Evolutionary conservation across 2,797 vertebrate species (phyloP).

Genomic region (Melanotaenia nigrans): DNA sequence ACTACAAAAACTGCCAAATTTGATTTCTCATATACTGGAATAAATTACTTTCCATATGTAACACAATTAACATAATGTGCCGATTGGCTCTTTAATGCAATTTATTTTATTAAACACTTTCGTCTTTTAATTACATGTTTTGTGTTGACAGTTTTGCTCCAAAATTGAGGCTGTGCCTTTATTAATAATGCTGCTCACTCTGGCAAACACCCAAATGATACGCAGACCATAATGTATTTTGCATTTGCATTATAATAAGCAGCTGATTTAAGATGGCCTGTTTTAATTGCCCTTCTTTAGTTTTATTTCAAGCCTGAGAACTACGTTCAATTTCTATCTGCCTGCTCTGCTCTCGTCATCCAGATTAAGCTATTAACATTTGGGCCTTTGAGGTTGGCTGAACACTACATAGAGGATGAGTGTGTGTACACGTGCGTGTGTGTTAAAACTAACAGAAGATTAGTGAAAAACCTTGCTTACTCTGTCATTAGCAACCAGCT

Average conservation of each 20-base stretch:
- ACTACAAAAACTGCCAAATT: conserved; percentile 18
- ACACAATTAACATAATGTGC: conserved; percentile 35
- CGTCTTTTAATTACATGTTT: conserved; percentile 53
- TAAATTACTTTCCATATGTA: conserved; percentile 23
- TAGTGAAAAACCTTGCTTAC: conserved; percentile 39
- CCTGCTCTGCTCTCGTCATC: conserved; percentile 70
- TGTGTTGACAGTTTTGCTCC: conserved; percentile 47
- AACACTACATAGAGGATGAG: conserved; percentile 45
- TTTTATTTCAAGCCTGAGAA: conserved; percentile 52
- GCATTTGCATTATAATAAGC: conserved; percentile 80
- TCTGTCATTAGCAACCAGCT: conserved; percentile 40
- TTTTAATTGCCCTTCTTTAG: conserved; percentile 76
- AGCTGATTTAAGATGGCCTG: conserved; percentile 73
- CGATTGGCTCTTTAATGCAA: conserved; percentile 40
- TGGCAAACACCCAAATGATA: conserved; percentile 61
- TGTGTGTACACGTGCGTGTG: conserved; percentile 32
- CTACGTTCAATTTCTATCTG: conserved; percentile 68
- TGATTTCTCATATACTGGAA: conserved; percentile 22
- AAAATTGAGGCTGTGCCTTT: conserved; percentile 38
- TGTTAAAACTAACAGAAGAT: conserved; percentile 54
- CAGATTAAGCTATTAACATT: conserved; percentile 74
- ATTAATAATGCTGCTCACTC: conserved; percentile 65
- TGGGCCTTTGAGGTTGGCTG: conserved; percentile 51
- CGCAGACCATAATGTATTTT: conserved; percentile 53
- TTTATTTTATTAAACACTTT: conserved; percentile 49